These are phyloP conservation scores for Butorides virescens DNA, from an alignment of 2,113 vertebrate genomes.

Conservation along the genomic window DNA sequence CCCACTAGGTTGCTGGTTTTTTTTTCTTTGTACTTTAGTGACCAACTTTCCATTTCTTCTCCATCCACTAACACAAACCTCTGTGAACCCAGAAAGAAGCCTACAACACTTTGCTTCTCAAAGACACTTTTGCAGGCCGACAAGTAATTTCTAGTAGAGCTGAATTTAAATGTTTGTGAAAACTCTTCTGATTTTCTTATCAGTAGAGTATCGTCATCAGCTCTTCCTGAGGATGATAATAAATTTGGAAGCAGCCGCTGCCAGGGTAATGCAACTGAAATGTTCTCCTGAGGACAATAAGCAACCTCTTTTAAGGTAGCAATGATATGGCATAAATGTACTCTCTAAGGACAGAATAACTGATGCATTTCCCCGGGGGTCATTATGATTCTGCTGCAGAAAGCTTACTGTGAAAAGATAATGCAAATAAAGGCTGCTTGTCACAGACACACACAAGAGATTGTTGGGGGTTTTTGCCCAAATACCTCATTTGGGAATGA, in stretches of 20 bases:
- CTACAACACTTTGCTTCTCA: background rate
- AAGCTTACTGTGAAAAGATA: background rate
- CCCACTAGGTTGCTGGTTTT: background rate
- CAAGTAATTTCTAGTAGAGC: background rate
- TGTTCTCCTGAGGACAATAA: conserved; percentile 16
- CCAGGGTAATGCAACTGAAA: background rate
- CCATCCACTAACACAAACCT: background rate
- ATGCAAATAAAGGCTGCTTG: background rate
- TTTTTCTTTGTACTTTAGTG: background rate
- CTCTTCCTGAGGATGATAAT: background rate
- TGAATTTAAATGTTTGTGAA: background rate
- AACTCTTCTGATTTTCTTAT: background rate
- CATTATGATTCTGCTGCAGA: background rate
- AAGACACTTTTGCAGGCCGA: background rate
- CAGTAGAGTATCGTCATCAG: background rate
- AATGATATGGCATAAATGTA: background rate
- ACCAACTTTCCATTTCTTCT: background rate
- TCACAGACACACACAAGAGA: background rate
- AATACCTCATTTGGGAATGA: background rate
- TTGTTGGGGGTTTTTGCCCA: too few relatives aligned
- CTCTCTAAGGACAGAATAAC: background rate
- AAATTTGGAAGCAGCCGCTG: background rate
- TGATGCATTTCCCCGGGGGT: background rate
- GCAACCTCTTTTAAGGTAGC: background rate
- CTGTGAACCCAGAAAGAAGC: background rate